Evolutionary conservation across 2,113 vertebrate species (phyloP).

Genomic region (Deroptyus accipitrinus): DNA sequence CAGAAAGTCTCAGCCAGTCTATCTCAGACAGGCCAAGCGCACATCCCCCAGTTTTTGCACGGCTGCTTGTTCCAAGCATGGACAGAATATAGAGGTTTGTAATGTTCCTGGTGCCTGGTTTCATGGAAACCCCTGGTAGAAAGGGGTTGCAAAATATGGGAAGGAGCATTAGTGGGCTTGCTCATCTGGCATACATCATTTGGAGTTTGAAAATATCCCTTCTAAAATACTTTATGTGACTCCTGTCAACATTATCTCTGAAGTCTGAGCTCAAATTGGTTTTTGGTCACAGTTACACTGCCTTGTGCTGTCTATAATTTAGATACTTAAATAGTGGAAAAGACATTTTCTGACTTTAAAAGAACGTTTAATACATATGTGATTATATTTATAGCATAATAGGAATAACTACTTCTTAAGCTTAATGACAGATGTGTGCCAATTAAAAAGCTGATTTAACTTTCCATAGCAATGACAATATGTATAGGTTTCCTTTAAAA

Average conservation of each 20-base stretch:
- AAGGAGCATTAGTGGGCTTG: neutral
- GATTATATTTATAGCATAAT: neutral
- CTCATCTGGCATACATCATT: rapidly evolving
- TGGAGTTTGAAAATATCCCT: neutral
- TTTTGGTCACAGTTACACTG: neutral
- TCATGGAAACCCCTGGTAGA: neutral
- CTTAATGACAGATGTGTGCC: neutral
- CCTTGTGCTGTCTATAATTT: neutral
- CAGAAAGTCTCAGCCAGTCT: neutral
- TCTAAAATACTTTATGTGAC: neutral
- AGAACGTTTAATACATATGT: neutral
- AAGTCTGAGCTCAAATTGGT: neutral
- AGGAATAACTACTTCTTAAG: neutral
- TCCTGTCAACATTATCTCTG: neutral
- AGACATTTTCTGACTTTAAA: neutral
- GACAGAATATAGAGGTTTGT: neutral
- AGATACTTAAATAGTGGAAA: neutral
- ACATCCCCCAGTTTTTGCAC: no score
- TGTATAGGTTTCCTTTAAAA: neutral
- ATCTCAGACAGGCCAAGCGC: neutral
- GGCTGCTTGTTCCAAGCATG: neutral
- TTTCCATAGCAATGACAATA: neutral
- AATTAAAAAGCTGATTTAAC: neutral
- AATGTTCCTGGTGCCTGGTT: neutral
- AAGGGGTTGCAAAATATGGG: neutral